These are phyloP conservation scores for Palloptera scutellata DNA, from an alignment of 2,888 invertebrate genomes.

Conservation along the genomic window DNA sequence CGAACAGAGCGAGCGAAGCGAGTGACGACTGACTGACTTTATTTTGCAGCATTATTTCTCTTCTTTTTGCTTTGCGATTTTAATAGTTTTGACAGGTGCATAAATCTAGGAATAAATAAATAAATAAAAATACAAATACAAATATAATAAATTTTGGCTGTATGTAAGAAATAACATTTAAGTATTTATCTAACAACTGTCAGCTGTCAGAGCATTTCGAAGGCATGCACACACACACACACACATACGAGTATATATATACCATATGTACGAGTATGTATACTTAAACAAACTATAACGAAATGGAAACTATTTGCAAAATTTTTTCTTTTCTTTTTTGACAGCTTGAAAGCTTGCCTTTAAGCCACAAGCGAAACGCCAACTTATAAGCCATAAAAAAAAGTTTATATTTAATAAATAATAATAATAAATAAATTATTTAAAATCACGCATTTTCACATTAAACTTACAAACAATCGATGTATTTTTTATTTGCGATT, in stretches of 20 bases:
- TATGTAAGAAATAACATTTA: too few species aligned
- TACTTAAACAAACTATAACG: too few species aligned
- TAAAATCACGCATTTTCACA: constrained; percentile 31
- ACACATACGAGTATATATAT: neutral
- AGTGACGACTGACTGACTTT: neutral
- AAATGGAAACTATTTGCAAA: too few species aligned
- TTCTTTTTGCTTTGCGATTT: neutral
- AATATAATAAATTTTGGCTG: constrained; percentile 1
- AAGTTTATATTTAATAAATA: too few species aligned
- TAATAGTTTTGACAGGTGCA: constrained; percentile 29
- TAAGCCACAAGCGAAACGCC: neutral
- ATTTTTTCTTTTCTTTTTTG: too few species aligned
- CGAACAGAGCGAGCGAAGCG: neutral
- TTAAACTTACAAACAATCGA: neutral
- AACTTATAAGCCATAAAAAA: constrained; percentile 22
- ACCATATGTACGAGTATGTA: neutral
- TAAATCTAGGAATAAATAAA: neutral
- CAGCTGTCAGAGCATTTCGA: constrained; percentile 35
- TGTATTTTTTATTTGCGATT: constrained; percentile 9
- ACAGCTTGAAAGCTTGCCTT: constrained; percentile 1
- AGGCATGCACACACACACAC: constrained; percentile 22
- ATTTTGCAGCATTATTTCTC: neutral
- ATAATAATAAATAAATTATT: constrained; percentile 7
- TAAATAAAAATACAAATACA: too few species aligned
- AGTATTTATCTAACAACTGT: constrained; percentile 25